A percentile compares a stretch with the other conserved stretches of the same genome.
Evolutionary conservation across 2,888 invertebrate genomes (phyloP).

Genomic region (Melangyna quadrimaculata): DNA sequence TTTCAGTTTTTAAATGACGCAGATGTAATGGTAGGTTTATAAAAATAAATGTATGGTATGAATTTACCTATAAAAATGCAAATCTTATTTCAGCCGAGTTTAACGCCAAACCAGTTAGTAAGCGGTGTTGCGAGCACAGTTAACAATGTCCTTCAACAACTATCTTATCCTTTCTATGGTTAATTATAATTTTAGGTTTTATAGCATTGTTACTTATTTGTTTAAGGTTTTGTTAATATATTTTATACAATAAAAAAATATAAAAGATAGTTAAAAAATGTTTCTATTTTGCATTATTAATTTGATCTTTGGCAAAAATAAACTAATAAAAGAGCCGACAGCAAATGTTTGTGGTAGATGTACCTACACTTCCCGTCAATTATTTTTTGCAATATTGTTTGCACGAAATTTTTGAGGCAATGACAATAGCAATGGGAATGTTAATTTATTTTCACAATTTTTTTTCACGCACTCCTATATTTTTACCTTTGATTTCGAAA

Average conservation of each 20-base stretch:
- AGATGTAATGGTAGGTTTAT: conserved; percentile 75
- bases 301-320: too few relatives aligned
- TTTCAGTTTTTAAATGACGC: background rate
- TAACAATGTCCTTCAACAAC: conserved; percentile 78
- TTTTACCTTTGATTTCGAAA: too few relatives aligned
- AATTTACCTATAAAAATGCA: background rate
- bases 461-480: too few relatives aligned
- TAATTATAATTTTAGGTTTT: background rate
- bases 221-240: background rate
- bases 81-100: conserved; percentile 72
- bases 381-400: too few relatives aligned
- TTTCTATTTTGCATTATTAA: too few relatives aligned
- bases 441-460: too few relatives aligned
- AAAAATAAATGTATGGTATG: background rate
- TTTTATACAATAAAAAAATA: background rate
- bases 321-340: too few relatives aligned
- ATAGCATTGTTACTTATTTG: background rate
- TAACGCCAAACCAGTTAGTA: conserved; percentile 77
- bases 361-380: too few relatives aligned
- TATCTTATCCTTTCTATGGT: background rate
- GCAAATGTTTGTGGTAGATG: too few relatives aligned
- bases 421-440: too few relatives aligned
- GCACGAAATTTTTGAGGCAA: too few relatives aligned
- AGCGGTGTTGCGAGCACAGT: conserved; percentile 79
- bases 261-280: background rate